phyloP scores from a whole-genome alignment of 1,140 invertebrate genomes.

The Cepaea nemoralis region DNA sequence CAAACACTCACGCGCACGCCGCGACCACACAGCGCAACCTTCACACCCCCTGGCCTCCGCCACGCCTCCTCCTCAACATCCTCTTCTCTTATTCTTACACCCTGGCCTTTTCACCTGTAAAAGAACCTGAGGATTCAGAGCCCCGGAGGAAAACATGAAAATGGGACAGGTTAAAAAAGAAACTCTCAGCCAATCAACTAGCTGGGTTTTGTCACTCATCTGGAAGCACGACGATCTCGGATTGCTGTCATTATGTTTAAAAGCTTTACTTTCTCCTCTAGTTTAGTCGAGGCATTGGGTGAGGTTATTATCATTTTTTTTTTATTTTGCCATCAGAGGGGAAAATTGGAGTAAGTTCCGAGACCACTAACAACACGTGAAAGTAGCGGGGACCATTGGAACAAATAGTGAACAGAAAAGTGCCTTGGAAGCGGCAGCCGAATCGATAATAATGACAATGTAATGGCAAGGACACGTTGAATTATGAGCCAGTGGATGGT shows the following conservation, averaged over 20 bases:
- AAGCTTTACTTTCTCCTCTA: not conserved
- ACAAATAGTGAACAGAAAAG: not conserved
- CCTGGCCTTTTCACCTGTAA: constrained; percentile 11
- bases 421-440: not conserved
- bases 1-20: not conserved
- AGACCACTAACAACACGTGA: too few relatives aligned
- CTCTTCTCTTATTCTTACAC: not conserved
- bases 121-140: not conserved
- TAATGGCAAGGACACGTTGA: not conserved
- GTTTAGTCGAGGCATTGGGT: not conserved
- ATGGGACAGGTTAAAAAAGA: not conserved
- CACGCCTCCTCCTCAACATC: not conserved
- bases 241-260: not conserved
- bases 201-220: not conserved
- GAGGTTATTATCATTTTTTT: not conserved
- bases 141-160: not conserved
- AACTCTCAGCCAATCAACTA: not conserved
- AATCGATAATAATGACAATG: not conserved
- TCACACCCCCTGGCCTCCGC: not conserved
- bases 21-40: not conserved
- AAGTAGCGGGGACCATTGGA: too few relatives aligned
- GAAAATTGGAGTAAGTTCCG: too few relatives aligned
- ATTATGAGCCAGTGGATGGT: not conserved
- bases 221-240: not conserved
- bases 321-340: too few relatives aligned